Percentiles rank a stretch among this genome's conserved stretches.
These are phyloP conservation scores for Tragelaphus strepsiceros DNA, from an alignment of 2,113 vertebrate species.

Conservation along the genomic window DNA sequence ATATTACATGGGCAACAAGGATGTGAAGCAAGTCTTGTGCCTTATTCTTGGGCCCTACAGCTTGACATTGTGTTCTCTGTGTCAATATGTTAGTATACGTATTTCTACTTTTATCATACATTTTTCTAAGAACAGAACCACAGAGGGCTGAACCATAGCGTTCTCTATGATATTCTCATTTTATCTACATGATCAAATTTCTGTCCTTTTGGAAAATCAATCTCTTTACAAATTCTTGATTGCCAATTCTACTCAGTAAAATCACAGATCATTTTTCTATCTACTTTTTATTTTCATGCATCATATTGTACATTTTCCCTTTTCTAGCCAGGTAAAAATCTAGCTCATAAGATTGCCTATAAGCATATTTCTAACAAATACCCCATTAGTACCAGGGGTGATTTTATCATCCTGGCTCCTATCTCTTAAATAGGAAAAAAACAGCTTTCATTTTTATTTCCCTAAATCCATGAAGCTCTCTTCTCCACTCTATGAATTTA, in stretches of 20 bases:
- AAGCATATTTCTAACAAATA: neutral
- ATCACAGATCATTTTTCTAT: neutral
- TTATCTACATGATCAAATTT: neutral
- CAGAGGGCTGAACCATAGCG: fast-evolving
- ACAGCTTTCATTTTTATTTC: neutral
- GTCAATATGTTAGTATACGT: neutral
- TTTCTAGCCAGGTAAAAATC: neutral
- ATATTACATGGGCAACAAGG: too few relatives aligned
- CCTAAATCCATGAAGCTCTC: neutral
- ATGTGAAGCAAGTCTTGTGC: neutral
- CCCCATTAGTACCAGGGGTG: neutral
- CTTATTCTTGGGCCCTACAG: neutral
- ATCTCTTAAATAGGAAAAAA: neutral
- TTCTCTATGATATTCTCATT: neutral
- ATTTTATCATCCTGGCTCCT: neutral
- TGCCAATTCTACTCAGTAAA: fast-evolving
- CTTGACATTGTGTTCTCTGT: neutral
- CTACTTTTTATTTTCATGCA: neutral
- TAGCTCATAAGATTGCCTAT: neutral
- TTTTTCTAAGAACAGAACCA: neutral
- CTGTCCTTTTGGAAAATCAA: neutral
- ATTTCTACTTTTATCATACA: neutral
- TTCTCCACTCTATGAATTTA: neutral
- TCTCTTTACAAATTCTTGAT: neutral
- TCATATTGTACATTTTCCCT: neutral